A percentile compares a stretch with the other conserved stretches of the same genome.
Evolutionary conservation across 2,797 vertebrate genomes (phyloP).

Genomic region (Acestrorhynchus altus): DNA sequence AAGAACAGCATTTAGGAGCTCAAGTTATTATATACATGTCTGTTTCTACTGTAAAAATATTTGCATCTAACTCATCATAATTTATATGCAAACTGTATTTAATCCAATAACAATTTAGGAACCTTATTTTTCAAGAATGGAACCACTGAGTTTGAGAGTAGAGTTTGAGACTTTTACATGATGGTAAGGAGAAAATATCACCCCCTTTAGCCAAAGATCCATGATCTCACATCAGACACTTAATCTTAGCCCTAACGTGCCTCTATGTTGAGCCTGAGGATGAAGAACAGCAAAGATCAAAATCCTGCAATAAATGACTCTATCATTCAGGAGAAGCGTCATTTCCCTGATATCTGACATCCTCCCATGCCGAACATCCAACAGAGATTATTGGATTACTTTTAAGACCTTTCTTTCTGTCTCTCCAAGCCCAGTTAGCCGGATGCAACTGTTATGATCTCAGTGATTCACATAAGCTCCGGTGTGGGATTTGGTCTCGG

Average conservation of each 20-base stretch:
- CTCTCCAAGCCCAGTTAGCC: slow-evolving; percentile 36
- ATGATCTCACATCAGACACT: slow-evolving; percentile 3
- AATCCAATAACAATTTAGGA: too few species aligned
- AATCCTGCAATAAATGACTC: slow-evolving; percentile 48
- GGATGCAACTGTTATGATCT: slow-evolving; percentile 41
- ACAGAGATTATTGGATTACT: slow-evolving; percentile 51
- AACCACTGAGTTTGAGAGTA: too few species aligned
- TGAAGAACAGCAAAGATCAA: slow-evolving; percentile 44
- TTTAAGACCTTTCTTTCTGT: slow-evolving; percentile 35
- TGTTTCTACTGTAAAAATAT: too few species aligned
- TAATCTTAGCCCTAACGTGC: slow-evolving; percentile 23
- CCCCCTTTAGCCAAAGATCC: slow-evolving; percentile 13
- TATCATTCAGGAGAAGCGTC: slow-evolving; percentile 20
- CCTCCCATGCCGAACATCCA: slow-evolving; percentile 31
- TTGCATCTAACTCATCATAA: too few species aligned
- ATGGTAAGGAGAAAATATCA: background rate
- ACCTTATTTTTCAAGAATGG: too few species aligned
- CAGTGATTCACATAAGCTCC: slow-evolving; percentile 34
- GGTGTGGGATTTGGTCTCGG: slow-evolving; percentile 23
- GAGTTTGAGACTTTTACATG: too few species aligned
- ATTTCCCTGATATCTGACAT: slow-evolving; percentile 40
- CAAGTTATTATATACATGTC: too few species aligned
- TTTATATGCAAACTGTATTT: too few species aligned
- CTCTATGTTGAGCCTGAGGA: slow-evolving; percentile 37
- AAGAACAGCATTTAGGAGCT: too few species aligned